These are phyloP conservation scores for Octodonta nipae DNA, from an alignment of 2,888 invertebrate genomes.

Conservation along the genomic window DNA sequence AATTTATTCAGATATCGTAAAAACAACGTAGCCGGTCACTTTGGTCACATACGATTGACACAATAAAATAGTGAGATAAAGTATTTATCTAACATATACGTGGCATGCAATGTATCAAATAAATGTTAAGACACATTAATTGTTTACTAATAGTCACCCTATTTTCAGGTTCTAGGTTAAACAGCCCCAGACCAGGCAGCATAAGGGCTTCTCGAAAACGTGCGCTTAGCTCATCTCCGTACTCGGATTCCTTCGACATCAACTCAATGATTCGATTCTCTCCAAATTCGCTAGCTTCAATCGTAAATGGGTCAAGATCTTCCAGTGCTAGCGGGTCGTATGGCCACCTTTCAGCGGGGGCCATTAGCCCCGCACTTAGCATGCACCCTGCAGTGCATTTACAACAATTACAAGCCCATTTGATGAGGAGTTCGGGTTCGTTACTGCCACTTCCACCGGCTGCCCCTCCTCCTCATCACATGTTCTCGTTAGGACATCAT, in stretches of 20 bases:
- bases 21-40: too few species aligned
- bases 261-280: slow-evolving; percentile 92
- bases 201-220: slow-evolving; percentile 62
- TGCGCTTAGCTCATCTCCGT: slow-evolving; percentile 85
- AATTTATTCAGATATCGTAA: too few species aligned
- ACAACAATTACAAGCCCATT: slow-evolving; percentile 67
- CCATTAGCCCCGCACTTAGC: slow-evolving; percentile 75
- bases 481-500: slow-evolving; percentile 35
- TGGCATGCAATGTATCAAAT: too few species aligned
- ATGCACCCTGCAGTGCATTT: slow-evolving; percentile 51
- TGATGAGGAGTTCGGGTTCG: slow-evolving; percentile 53
- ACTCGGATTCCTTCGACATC: slow-evolving; percentile 89
- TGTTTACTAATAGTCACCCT: too few species aligned
- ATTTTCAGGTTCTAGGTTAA: slow-evolving; percentile 46
- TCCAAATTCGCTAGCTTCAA: slow-evolving; percentile 75
- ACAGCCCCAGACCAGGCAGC: slow-evolving; percentile 46
- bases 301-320: slow-evolving; percentile 71
- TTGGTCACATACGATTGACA: too few species aligned
- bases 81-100: too few species aligned
- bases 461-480: slow-evolving; percentile 31
- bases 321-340: slow-evolving; percentile 89
- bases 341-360: slow-evolving; percentile 81
- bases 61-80: too few species aligned
- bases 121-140: not conserved
- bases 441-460: slow-evolving; percentile 38